A percentile compares a stretch with the other conserved stretches of the same genome.
phyloP scores from a whole-genome alignment of 2,113 vertebrate genomes.

The Amia ocellicauda region DNA sequence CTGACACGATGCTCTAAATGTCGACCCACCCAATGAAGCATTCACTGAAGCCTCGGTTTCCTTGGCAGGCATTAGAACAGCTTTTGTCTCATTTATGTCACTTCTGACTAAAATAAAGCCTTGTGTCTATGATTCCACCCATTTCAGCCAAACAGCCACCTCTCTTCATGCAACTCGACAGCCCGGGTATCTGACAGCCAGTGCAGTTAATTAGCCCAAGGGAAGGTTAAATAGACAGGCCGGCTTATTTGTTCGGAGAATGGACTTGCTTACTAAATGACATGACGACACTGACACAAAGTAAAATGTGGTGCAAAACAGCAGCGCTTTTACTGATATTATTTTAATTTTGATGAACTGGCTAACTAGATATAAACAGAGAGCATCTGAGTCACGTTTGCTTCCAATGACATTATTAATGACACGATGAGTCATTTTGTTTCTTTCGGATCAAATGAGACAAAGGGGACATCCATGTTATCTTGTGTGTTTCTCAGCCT shows the following conservation, averaged over 20 bases:
- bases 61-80: conserved; percentile 34
- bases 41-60: conserved; percentile 22
- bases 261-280: neutral
- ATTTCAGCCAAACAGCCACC: conserved; percentile 10
- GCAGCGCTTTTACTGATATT: neutral
- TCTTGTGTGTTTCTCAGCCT: too few relatives aligned
- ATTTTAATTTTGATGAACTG: neutral
- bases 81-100: conserved; percentile 32
- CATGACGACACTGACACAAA: neutral
- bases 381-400: too few relatives aligned
- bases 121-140: conserved; percentile 16
- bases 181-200: conserved; percentile 10
- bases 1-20: conserved; percentile 28
- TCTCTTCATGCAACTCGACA: conserved; percentile 14
- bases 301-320: neutral
- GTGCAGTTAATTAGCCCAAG: conserved; percentile 22
- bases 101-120: conserved; percentile 34
- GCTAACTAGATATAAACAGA: neutral
- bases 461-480: too few relatives aligned
- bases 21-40: conserved; percentile 19
- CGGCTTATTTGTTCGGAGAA: neutral
- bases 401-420: too few relatives aligned
- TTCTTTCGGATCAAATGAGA: too few relatives aligned
- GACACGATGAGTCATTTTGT: too few relatives aligned
- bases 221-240: conserved; percentile 33